Base-by-base conservation (phyloP, 1,140 invertebrate species). In the Drosophila nigromelanica region DNA sequence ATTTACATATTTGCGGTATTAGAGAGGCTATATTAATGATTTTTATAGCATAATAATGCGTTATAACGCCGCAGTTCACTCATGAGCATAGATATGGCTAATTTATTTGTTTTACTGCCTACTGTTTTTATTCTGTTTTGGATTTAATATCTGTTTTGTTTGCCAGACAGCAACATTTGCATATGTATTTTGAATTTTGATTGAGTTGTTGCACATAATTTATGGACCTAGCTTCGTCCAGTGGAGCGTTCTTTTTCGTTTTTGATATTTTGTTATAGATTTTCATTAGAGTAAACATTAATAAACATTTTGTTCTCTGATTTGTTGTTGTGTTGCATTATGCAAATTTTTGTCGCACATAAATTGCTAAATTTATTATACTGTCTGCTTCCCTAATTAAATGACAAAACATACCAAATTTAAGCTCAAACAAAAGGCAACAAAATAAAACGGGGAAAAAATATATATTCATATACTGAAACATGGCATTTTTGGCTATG, bases 1-100 rank as follows among this genome's bases (percentile, higher is more conserved):
- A 87, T 87, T 82, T 87, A 64, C 83, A 87, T 89, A 87, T 87
- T 77, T 72, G 68, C 18, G 71, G 66, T 75, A 78, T 87, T 86
- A 87, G 78, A 87, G 74, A 56, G 54, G 68, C 75, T 59, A 82
- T 89, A 89, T 76, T 87, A 87, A 87, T 87, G 78, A 87, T 89
- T 89, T 72, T 87, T 87, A 87, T 87, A 73, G 78, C 76, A 71
- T 89, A 89, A 87, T 87, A 89, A 86, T 79, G 71, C 76, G 82
- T 87, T 87, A 82, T 87, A 83, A 87, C 82, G 64, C 72, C 68
- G 83, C 87, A 85, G 80, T 73, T 82, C 79, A 78, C 52, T 37
- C 58, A 33, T 62, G 52, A 14, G 18, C 69, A 75, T 45, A 75
- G 64, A 78, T 78, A 87, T 76, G 80, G 73, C 80, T 86, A 78